phyloP scores from a whole-genome alignment of 1,140 invertebrate species.

The Sweltsa coloradensis region DNA sequence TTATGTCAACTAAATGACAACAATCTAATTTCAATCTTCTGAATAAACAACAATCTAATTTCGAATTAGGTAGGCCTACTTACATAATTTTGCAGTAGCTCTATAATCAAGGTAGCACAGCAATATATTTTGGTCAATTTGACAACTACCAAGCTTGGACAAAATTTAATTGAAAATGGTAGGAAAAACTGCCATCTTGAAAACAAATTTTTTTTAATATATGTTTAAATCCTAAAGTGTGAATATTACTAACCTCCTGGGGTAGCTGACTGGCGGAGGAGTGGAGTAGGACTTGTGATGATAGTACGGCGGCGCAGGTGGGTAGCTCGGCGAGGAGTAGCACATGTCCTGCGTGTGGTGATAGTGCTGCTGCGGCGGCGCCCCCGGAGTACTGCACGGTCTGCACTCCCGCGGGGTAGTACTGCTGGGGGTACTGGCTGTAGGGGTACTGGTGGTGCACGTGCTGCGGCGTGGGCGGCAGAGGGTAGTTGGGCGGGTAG shows the following conservation, averaged over 20 bases:
- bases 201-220: no score
- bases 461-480: slow-evolving; percentile 28
- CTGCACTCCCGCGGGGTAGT: slow-evolving; percentile 19
- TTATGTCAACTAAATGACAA: no score
- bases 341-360: slow-evolving; percentile 39
- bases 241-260: slow-evolving; percentile 9
- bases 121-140: no score
- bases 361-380: slow-evolving; percentile 31
- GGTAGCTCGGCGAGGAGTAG: slow-evolving; percentile 35
- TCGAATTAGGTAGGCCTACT: no score
- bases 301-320: slow-evolving; percentile 13
- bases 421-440: slow-evolving; percentile 15
- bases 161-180: no score
- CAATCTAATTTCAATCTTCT: no score
- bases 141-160: no score
- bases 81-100: no score
- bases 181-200: no score
- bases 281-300: slow-evolving; percentile 13
- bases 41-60: no score
- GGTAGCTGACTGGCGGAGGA: slow-evolving; percentile 12
- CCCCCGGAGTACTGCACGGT: slow-evolving; percentile 18
- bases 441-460: slow-evolving; percentile 6
- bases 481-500: slow-evolving; percentile 26
- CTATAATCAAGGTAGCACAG: no score
- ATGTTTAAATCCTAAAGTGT: no score